Evolutionary conservation across 2,888 invertebrate species (phyloP), one percentile per base, ranked within the genome.

Genomic region (Hymenopus coronatus): DNA sequence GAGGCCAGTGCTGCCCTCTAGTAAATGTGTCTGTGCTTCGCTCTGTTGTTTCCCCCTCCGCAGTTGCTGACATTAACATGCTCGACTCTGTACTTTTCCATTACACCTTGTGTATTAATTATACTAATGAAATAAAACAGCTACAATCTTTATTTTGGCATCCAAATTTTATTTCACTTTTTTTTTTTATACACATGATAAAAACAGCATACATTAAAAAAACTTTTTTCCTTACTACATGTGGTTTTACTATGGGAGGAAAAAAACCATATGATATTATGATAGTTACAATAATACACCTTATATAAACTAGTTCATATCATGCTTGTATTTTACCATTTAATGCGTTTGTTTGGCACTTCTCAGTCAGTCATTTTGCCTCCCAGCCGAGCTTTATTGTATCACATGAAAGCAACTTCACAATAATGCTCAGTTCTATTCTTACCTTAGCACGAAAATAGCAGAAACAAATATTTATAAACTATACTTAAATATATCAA

Each of bases 171-270:
- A 87, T 87, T 87, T 87, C 87, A 82, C 6, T 25, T 40, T 82
- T 87, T 40, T 40, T 40, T 40, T 40, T 40, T 40, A 30, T 87
- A 87, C 82, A 87, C 70, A 87, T 87, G 86, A 86, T 87, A 89
- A 88, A 87, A 89, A 89, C 87, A 87, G 89, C 82, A 82, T 33
- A 83, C 86, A 86, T 89, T 86, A 83, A 89, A 89, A 89, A 89
- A 82, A 86, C 82, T 54, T 88, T 83, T 81, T 81, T 70, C 2
- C 54, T 70, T 70, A 20, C 25, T 70, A 70, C 54, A 20, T 20
- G 54, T 3, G 54, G 54, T 20, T 70, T 25, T 20, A 20, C 6
- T 70, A 70, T 70, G 54, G 20, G 25, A 70, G 25, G 25, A 70
- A 70, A 70, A 70, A 40, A 54, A 54, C 14, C 54, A 54, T 54